These are phyloP conservation scores for Meteorus sp. DNA, from an alignment of 1,140 invertebrate species.

Conservation along the genomic window DNA sequence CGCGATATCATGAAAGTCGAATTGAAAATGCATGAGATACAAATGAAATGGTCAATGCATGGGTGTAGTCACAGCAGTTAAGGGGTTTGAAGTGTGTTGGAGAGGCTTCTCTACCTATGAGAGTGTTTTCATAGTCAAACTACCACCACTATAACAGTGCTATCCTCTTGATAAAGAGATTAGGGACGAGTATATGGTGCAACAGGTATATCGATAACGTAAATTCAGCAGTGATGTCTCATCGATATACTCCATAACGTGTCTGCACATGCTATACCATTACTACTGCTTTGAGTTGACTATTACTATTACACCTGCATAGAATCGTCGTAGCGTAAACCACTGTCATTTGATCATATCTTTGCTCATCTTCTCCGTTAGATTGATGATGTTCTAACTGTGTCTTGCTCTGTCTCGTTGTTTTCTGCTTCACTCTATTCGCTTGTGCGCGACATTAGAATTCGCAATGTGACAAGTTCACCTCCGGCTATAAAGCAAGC, in stretches of 20 bases:
- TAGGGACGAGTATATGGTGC: conserved; percentile 27
- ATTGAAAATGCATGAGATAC: conserved; percentile 31
- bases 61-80: too few relatives aligned
- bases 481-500: conserved; percentile 30
- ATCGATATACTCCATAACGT: too few relatives aligned
- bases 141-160: conserved; percentile 12
- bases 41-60: conserved; percentile 12
- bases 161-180: conserved; percentile 36
- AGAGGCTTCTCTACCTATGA: background rate
- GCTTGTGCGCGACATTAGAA: conserved; percentile 24
- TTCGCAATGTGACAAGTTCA: conserved; percentile 34
- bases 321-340: too few relatives aligned
- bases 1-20: conserved; percentile 18
- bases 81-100: too few relatives aligned
- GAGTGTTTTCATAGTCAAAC: background rate
- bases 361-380: too few relatives aligned
- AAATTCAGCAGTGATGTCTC: conserved; percentile 26
- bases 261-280: too few relatives aligned
- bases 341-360: too few relatives aligned
- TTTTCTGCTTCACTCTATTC: conserved; percentile 12
- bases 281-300: too few relatives aligned
- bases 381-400: too few relatives aligned
- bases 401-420: too few relatives aligned
- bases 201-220: conserved; percentile 36
- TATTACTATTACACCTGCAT: too few relatives aligned